phyloP scores from a whole-genome alignment of 2,888 invertebrate genomes.

The Clistopyga incitator region DNA sequence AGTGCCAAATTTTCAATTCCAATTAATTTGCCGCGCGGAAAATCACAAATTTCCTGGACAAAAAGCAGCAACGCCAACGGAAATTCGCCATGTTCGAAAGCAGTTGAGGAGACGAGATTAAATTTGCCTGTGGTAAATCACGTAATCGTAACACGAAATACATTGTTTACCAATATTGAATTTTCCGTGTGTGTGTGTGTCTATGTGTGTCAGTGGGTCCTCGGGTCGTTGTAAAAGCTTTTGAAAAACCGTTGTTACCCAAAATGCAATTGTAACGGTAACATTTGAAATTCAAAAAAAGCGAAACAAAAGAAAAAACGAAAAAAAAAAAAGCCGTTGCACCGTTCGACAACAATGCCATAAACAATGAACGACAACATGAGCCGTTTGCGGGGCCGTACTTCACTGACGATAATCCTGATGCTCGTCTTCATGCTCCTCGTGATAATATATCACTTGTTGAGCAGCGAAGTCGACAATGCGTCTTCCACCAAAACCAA shows the following conservation, averaged over 20 bases:
- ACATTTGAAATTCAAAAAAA: not conserved
- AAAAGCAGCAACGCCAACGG: not conserved
- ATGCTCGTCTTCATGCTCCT: slow-evolving; percentile 78
- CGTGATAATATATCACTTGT: slow-evolving; percentile 80
- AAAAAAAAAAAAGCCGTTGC: not conserved
- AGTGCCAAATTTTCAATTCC: not conserved
- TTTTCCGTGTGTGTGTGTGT: not conserved
- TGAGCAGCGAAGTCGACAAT: slow-evolving; percentile 78
- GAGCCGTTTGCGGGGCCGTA: slow-evolving; percentile 78
- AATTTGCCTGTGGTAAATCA: not conserved
- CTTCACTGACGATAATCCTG: slow-evolving; percentile 77
- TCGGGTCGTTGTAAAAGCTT: not conserved
- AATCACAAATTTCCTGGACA: not conserved
- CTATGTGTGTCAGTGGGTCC: not conserved
- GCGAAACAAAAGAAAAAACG: too few species aligned
- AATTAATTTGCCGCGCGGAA: not conserved
- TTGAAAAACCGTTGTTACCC: not conserved
- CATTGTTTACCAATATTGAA: not conserved
- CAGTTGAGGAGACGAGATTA: not conserved
- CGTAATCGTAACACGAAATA: not conserved
- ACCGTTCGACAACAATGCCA: not conserved
- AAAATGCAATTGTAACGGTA: not conserved
- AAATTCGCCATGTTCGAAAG: not conserved
- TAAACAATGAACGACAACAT: slow-evolving; percentile 69
- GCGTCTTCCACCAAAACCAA: slow-evolving; percentile 69